Evolutionary conservation across 2,113 vertebrate species (phyloP), one percentile per base, ranked within the genome.

Genomic region (Rhinolophus ferrumequinum): DNA sequence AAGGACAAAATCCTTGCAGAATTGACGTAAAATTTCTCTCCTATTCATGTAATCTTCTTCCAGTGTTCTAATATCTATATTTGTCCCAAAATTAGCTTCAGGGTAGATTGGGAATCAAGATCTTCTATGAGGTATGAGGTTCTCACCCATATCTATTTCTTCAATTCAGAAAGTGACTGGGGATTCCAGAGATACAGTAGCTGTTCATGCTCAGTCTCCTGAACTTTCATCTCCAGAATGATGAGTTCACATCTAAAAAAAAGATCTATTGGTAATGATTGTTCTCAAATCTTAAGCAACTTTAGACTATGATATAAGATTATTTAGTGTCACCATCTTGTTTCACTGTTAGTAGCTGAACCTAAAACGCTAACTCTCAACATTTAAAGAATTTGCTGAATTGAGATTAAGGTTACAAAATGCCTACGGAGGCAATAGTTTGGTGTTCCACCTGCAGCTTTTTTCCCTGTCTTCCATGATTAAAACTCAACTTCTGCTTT

Each of bases 261-360:
- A 99, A 47, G 99, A 99, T 97, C 99, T 99, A 99, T 99, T 99
- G 97, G 98, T 99, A 73, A 99, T 99, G 99, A 99, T 99, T 98
- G 98, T 99, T 97, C 99, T 98, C 91, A 99, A 98, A 54, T 99
- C 99, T 97, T 99, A 99, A 97, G 99, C 98, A 99, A 99, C 99
- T 97, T 98, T 98, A 52, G 99, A 98, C 81, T 99, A 99, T 70
- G 98, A 99, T 91, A 99, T 99, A 0, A 99, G 98, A 98, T 99
- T 99, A 54, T 30, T 98, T 98, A 95, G 98, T 98, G 84, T 98
- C 97, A 90, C 98, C 98, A 19, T 99, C 99, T 98, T 99, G 98
- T 98, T 99, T 99, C 99, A 99, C 99, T 96, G 98, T 98, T 64
- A 99, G 99, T 97, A 99, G 98, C 97, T 99, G 98, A 97, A 99